Base-by-base conservation (phyloP, 2,888 invertebrate genomes). In the Crepidodera aurea region DNA sequence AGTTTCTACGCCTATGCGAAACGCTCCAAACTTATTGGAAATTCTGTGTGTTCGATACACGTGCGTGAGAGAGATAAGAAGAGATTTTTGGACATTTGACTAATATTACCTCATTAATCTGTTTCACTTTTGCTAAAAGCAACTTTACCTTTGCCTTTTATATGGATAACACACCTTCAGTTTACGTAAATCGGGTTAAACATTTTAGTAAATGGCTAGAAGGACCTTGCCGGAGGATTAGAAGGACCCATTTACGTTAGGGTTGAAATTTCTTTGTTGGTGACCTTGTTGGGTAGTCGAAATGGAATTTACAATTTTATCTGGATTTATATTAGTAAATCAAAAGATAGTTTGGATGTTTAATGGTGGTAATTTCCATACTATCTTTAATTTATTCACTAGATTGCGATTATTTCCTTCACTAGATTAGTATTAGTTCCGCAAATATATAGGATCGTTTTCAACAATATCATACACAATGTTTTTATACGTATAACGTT, bases 81-180 rank as follows among this genome's bases (percentile, higher is more conserved):
- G 69, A 76, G 76, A 78, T 78, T 77, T 77, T 78, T 72, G 74
- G 79, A 78, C 79, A 77, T 70, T 75, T 77, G 75, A 80, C 78
- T 79, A 79, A 80, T 80, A 78, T 74, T 74, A 58, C 27, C 62
- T 70, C 78, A 78, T 80, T 78, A 78, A 78, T 80, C 78, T 76
- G 73, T 71, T 78, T 80, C 79, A 79, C 66, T 67, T 69, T 71
- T 72, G 69, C 72, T 73, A 72, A 71, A 73, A 75, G 73, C 74
- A 66, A 66, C 68, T 71, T 19, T 74, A 74, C 74, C 72, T 69
- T 64, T 68, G 66, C 72, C 71, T 74, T 74, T 73, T 70, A 71
- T 70, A 66, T 66, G 69, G 70, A 69, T 70, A 73, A 70, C 72
- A 72, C 69, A 72, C 73, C 73, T 72, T 62, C 63, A 69, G 71